Evolutionary conservation across 2,797 vertebrate species (phyloP).

Genomic region (Myripristis murdjan): DNA sequence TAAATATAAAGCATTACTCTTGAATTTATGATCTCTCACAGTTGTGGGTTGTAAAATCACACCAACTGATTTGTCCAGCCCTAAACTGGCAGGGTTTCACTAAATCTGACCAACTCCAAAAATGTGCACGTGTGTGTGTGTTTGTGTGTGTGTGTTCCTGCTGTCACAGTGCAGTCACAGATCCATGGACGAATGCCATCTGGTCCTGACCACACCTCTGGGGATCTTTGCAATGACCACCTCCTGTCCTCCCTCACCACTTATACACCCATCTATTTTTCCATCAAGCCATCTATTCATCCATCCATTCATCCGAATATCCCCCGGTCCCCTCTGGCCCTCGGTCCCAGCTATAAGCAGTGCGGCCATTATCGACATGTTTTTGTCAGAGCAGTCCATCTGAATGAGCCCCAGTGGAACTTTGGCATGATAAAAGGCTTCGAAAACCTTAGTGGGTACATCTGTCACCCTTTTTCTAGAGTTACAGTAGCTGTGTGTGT

Average conservation of each 20-base stretch:
- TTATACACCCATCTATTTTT: constrained; percentile 19
- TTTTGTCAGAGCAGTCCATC: constrained; percentile 48
- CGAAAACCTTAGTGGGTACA: constrained; percentile 29
- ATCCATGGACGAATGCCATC: constrained; percentile 55
- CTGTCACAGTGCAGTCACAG: constrained; percentile 25
- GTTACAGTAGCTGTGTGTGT: neutral
- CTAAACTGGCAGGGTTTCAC: neutral
- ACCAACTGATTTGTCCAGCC: too few species aligned
- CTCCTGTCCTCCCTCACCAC: constrained; percentile 28
- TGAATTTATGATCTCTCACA: too few species aligned
- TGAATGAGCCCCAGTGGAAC: constrained; percentile 51
- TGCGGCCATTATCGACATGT: constrained; percentile 59
- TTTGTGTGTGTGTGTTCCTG: constrained; percentile 17
- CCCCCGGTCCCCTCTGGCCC: neutral
- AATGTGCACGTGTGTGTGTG: constrained; percentile 9
- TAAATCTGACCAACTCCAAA: neutral
- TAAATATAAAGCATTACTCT: too few species aligned
- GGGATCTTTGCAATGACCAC: constrained; percentile 32
- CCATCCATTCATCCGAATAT: constrained; percentile 26
- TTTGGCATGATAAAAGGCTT: constrained; percentile 47
- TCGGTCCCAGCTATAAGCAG: constrained; percentile 17
- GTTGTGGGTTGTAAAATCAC: too few species aligned
- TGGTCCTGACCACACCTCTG: constrained; percentile 48
- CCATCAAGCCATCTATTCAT: constrained; percentile 44
- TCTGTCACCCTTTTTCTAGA: constrained; percentile 35